Evolutionary conservation across 2,888 invertebrate genomes (phyloP), one percentile per base, ranked within the genome.

Genomic region (Ormyrus thymus): DNA sequence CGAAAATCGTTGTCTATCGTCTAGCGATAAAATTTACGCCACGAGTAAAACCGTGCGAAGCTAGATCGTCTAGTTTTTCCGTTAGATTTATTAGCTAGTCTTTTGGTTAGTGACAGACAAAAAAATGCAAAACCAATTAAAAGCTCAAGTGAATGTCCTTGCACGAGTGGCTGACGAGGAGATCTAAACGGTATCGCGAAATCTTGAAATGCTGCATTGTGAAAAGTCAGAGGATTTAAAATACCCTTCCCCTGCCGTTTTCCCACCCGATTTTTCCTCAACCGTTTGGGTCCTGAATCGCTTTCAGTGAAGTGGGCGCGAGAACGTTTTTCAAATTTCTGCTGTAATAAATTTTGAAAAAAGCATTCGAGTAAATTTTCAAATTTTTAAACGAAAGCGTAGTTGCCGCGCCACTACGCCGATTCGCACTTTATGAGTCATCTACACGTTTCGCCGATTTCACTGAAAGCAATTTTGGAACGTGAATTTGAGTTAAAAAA

Each of bases 31-130:
- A 79, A 80, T 81, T 78, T 75, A 62, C 65, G 68, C 73, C 77
- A 78, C 78, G 78, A 77, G 59, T 74, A 71, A 80, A 80, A 79
- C 56, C 77, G 77, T 80, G 77, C 65, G 50, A 76, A 76, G 72
- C 68, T 78, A 81, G 78, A 48, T 78, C 72, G 78, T 81, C 81
- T 81, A 81, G 81, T 72, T 78, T 77, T 81, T 79, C 58, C 65
- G 73, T 81, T 78, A 78, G 78, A 78, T 76, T 79, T 71, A 64
- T 76, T 73, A 72, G 69, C 61, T 78, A 81, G 76, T 65, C 50
- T 79, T 81, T 81, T 76, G 72, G 78, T 79, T 69, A 76, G 73
- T 71, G 72, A 74, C 50, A 53, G 13, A 5, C 46, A 10, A 11
- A 69, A 10, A 64, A 29, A 29, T 29, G 29, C 29, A 29, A 29